These are phyloP conservation scores for Drosophila paranaensis DNA, from an alignment of 2,888 invertebrate genomes.

Conservation along the genomic window DNA sequence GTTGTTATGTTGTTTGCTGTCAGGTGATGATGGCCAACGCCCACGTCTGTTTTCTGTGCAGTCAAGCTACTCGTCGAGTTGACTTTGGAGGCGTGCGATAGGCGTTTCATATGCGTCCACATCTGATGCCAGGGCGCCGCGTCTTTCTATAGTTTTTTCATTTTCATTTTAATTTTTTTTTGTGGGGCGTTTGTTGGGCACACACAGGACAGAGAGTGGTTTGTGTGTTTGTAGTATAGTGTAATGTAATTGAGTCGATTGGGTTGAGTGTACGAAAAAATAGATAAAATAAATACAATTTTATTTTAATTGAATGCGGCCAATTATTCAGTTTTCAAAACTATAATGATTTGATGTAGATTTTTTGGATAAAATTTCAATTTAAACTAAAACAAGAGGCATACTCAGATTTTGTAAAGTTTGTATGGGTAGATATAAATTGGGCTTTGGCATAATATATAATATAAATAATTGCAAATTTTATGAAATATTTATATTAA, in stretches of 20 bases:
- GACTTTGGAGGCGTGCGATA: slow-evolving; percentile 84
- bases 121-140: slow-evolving; percentile 84
- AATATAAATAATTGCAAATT: background rate
- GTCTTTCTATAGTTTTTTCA: slow-evolving; percentile 76
- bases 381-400: slow-evolving; percentile 8
- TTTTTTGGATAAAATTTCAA: slow-evolving; percentile 8
- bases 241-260: slow-evolving; percentile 32
- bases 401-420: background rate
- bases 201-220: slow-evolving; percentile 37
- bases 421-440: background rate
- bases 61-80: slow-evolving; percentile 83
- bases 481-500: background rate
- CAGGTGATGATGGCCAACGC: slow-evolving; percentile 67
- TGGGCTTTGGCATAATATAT: background rate
- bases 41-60: slow-evolving; percentile 80
- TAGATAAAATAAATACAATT: slow-evolving; percentile 55
- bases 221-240: slow-evolving; percentile 10
- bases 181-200: slow-evolving; percentile 25
- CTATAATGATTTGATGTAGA: slow-evolving; percentile 9
- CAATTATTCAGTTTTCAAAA: slow-evolving; percentile 46
- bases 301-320: slow-evolving; percentile 54
- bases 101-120: slow-evolving; percentile 84
- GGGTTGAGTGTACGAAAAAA: slow-evolving; percentile 48
- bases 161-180: slow-evolving; percentile 23
- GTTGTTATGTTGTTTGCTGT: slow-evolving; percentile 37